Evolutionary conservation across 2,113 vertebrate species (phyloP).

Genomic region (Nerophis ophidion): DNA sequence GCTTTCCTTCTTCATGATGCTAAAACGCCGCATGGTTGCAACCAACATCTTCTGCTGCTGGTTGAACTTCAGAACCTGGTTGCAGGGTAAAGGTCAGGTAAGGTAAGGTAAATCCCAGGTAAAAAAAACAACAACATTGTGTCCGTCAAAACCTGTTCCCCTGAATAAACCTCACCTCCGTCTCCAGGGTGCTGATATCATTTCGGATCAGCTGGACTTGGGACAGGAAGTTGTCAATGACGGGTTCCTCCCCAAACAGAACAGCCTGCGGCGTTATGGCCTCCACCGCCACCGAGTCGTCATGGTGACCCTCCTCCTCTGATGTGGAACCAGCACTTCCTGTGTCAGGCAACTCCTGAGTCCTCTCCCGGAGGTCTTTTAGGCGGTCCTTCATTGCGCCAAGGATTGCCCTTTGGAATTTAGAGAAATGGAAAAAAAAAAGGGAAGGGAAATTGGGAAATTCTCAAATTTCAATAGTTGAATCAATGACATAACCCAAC

Average conservation of each 20-base stretch:
- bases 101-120: not conserved
- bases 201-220: conserved; percentile 82
- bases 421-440: not conserved
- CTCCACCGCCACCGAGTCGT: conserved; percentile 45
- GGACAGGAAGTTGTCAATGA: conserved; percentile 79
- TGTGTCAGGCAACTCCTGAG: conserved; percentile 66
- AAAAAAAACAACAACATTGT: not conserved
- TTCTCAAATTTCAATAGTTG: no score
- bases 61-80: conserved; percentile 72
- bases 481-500: no score
- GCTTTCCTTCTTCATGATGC: conserved; percentile 89
- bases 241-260: conserved; percentile 84
- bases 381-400: conserved; percentile 84
- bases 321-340: conserved; percentile 40
- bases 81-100: no score
- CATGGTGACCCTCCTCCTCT: conserved; percentile 53
- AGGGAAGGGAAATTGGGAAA: no score
- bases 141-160: no score
- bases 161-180: conserved; percentile 65
- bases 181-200: conserved; percentile 75
- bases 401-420: conserved; percentile 3
- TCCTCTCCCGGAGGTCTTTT: conserved; percentile 79
- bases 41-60: conserved; percentile 84
- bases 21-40: conserved; percentile 89
- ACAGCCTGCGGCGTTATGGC: conserved; percentile 75